Evolutionary conservation across 2,888 invertebrate species (phyloP).

Genomic region (Schizotus pectinicornis): DNA sequence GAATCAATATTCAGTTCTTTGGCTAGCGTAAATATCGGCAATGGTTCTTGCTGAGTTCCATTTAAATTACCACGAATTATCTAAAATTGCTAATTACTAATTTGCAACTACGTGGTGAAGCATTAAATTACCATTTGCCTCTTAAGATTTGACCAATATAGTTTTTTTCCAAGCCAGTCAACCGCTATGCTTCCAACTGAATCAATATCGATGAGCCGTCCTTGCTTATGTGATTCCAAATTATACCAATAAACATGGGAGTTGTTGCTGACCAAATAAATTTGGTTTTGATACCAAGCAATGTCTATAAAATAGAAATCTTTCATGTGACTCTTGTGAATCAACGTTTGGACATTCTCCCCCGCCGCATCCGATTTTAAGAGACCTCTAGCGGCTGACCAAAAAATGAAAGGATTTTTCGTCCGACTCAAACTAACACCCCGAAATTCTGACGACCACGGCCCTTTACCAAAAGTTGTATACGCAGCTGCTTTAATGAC

Average conservation of each 20-base stretch:
- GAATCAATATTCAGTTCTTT: conserved; percentile 86
- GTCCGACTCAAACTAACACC: conserved; percentile 72
- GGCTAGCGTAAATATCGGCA: conserved; percentile 80
- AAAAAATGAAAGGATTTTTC: conserved; percentile 69
- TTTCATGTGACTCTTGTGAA: conserved; percentile 65
- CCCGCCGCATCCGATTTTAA: conserved; percentile 84
- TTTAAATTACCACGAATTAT: conserved; percentile 76
- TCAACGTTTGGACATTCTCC: conserved; percentile 72
- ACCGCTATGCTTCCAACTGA: conserved; percentile 82
- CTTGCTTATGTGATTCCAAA: conserved; percentile 65
- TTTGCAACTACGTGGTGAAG: neutral
- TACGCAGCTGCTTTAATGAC: conserved; percentile 80
- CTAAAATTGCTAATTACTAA: conserved; percentile 46
- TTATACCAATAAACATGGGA: conserved; percentile 77
- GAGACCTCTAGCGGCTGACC: conserved; percentile 79
- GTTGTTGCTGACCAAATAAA: conserved; percentile 78
- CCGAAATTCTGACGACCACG: conserved; percentile 78
- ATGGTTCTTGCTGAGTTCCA: conserved; percentile 75
- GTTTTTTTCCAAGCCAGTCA: conserved; percentile 88
- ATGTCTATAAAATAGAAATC: conserved; percentile 69
- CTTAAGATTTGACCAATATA: conserved; percentile 90
- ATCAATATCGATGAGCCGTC: conserved; percentile 68
- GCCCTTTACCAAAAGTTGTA: conserved; percentile 77
- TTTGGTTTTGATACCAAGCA: conserved; percentile 76
- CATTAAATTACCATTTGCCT: conserved; percentile 73